Evolutionary conservation across 2,113 vertebrate species (phyloP).

Genomic region (Catharus minimus): DNA sequence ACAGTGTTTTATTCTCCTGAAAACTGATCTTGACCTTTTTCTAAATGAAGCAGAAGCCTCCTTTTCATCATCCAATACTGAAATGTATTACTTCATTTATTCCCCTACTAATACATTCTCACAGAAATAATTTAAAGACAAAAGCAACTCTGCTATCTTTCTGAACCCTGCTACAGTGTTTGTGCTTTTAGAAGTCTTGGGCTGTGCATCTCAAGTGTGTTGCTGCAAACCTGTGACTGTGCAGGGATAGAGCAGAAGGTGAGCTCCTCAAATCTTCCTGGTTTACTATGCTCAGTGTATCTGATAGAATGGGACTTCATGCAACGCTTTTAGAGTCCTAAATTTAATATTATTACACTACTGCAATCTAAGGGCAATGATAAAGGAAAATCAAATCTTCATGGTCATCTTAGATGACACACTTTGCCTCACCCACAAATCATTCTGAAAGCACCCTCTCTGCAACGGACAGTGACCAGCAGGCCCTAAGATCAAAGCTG

Average conservation of each 20-base stretch:
- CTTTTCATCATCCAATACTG: constrained; percentile 25
- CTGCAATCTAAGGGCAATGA: background rate
- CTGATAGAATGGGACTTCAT: background rate
- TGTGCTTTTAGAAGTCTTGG: background rate
- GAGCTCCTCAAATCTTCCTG: background rate
- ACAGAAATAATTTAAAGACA: background rate
- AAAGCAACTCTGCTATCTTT: background rate
- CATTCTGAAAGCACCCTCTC: background rate
- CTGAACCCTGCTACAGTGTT: background rate
- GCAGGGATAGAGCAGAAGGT: background rate
- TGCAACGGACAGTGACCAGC: background rate
- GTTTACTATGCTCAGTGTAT: fast-evolving
- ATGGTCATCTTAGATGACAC: background rate
- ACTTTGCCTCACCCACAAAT: background rate
- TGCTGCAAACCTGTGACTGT: background rate
- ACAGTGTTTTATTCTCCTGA: constrained; percentile 50
- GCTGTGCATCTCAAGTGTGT: background rate
- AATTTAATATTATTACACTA: background rate
- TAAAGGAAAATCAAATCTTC: background rate
- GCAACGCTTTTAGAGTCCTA: background rate
- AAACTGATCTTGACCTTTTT: constrained; percentile 47
- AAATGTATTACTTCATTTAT: constrained; percentile 36
- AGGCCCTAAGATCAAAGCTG: background rate
- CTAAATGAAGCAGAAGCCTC: constrained; percentile 30
- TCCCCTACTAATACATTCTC: background rate